Evolutionary conservation across 1,140 invertebrate species (phyloP).

Genomic region (Penaeus japonicus): DNA sequence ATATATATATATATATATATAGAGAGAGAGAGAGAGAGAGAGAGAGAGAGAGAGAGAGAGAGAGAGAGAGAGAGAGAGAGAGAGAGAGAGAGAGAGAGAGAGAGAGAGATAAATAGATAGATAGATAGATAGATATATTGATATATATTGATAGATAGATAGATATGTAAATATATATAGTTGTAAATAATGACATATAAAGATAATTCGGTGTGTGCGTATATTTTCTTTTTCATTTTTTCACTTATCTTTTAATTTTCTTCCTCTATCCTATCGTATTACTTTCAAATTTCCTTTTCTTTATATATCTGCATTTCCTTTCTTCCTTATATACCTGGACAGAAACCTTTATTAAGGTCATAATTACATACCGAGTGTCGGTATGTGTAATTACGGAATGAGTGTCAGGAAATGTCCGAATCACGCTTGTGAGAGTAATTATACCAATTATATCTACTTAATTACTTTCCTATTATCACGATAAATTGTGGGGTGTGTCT

Average conservation of each 20-base stretch:
- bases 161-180: slow-evolving; percentile 33
- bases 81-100: neutral
- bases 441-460: too few relatives aligned
- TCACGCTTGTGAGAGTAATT: too few relatives aligned
- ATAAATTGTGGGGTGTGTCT: neutral
- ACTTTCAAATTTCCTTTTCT: too few relatives aligned
- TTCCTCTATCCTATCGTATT: neutral
- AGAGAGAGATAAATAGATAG: neutral
- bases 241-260: neutral
- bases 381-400: too few relatives aligned
- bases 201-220: slow-evolving; percentile 6
- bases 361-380: too few relatives aligned
- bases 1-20: too few relatives aligned
- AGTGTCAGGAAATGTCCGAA: too few relatives aligned
- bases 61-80: neutral
- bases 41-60: neutral
- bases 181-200: slow-evolving; percentile 24
- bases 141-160: slow-evolving; percentile 29
- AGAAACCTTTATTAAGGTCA: too few relatives aligned
- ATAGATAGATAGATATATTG: neutral
- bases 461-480: too few relatives aligned
- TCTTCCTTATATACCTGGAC: too few relatives aligned
- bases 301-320: too few relatives aligned
- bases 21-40: too few relatives aligned
- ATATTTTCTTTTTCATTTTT: neutral